Evolutionary conservation across 2,888 invertebrate species (phyloP).

Genomic region (Drosophila setosimentum): DNA sequence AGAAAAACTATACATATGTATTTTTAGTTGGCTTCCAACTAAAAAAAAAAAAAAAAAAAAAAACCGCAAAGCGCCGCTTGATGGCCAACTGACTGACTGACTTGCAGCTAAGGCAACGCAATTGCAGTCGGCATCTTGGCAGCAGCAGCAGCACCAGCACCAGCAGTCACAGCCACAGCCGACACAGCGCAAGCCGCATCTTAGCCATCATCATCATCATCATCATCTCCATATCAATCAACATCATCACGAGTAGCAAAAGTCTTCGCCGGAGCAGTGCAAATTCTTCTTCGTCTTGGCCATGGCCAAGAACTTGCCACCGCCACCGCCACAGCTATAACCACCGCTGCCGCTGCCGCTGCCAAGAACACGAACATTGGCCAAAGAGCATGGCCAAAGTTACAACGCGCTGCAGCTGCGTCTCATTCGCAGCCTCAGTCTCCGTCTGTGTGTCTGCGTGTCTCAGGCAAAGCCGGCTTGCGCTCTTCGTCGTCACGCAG

Average conservation of each 20-base stretch:
- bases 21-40: slow-evolving; percentile 28
- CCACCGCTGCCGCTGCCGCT: slow-evolving; percentile 13
- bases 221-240: slow-evolving; percentile 61
- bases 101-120: slow-evolving; percentile 58
- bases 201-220: slow-evolving; percentile 50
- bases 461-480: slow-evolving; percentile 50
- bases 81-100: slow-evolving; percentile 78
- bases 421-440: slow-evolving; percentile 24
- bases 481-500: slow-evolving; percentile 27
- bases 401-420: slow-evolving; percentile 54
- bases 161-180: slow-evolving; percentile 37
- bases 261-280: slow-evolving; percentile 36
- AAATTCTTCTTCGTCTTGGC: slow-evolving; percentile 67
- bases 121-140: slow-evolving; percentile 37
- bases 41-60: not conserved
- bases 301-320: slow-evolving; percentile 73
- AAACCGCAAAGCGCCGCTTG: slow-evolving; percentile 76
- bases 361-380: slow-evolving; percentile 60
- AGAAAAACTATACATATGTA: slow-evolving; percentile 14
- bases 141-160: slow-evolving; percentile 28
- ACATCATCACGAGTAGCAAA: slow-evolving; percentile 43
- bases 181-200: slow-evolving; percentile 18
- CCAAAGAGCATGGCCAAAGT: slow-evolving; percentile 75
- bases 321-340: slow-evolving; percentile 25
- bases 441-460: slow-evolving; percentile 26